phyloP scores from a whole-genome alignment of 2,888 invertebrate species.

The Tipula confusa region DNA sequence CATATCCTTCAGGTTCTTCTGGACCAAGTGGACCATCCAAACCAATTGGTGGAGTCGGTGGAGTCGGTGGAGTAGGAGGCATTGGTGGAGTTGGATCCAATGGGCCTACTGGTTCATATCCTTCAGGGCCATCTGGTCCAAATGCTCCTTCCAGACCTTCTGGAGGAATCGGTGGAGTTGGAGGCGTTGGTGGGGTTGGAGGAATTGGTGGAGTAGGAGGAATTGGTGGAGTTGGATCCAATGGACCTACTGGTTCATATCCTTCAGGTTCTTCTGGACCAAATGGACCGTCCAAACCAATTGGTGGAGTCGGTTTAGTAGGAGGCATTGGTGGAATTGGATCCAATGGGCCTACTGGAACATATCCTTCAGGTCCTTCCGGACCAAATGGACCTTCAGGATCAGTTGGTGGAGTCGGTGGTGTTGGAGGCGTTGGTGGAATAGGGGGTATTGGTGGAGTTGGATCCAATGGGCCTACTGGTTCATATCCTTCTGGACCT shows the following conservation, averaged over 20 bases:
- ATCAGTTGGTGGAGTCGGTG: constrained; percentile 37
- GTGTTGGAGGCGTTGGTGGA: constrained; percentile 32
- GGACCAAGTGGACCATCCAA: constrained; percentile 43
- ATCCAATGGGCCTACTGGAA: constrained; percentile 3
- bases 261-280: constrained; percentile 28
- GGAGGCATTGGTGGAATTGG: not conserved
- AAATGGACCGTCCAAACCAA: too few species aligned
- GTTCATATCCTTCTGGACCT: constrained; percentile 31
- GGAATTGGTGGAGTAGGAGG: constrained; percentile 36
- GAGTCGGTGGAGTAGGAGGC: constrained; percentile 4
- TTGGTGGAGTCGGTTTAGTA: not conserved
- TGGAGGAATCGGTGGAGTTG: constrained; percentile 38
- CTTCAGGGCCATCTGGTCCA: constrained; percentile 48
- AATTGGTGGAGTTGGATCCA: constrained; percentile 31
- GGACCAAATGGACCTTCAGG: constrained; percentile 43
- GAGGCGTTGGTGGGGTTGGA: constrained; percentile 36
- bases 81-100: not conserved
- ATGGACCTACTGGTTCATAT: too few species aligned
- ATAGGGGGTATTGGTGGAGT: not conserved
- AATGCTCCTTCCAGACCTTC: constrained; percentile 35
- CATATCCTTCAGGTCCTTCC: constrained; percentile 42
- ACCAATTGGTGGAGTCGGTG: constrained; percentile 38
- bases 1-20: too few species aligned
- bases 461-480: too few species aligned
- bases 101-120: too few species aligned